These are phyloP conservation scores for Crossocerus cetratus DNA, from an alignment of 2,888 invertebrate genomes.

Conservation along the genomic window DNA sequence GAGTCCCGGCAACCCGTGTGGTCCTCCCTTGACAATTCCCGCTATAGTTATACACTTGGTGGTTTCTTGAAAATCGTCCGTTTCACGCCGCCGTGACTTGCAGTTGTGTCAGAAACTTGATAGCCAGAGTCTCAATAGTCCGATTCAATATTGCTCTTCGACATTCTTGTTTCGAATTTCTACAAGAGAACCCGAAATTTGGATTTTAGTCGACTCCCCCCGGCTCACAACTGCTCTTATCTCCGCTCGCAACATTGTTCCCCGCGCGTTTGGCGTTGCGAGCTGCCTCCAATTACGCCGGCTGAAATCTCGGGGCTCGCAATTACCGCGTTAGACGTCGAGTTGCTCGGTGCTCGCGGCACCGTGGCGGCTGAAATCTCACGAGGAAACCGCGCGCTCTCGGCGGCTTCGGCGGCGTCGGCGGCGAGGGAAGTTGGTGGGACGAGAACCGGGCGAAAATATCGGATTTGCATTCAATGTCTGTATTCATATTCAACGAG, in stretches of 20 bases:
- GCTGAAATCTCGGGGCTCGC: constrained; percentile 22
- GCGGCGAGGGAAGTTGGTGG: constrained; percentile 31
- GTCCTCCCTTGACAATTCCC: background rate
- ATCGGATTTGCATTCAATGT: constrained; percentile 59
- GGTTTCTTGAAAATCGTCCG: no score
- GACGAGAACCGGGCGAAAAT: constrained; percentile 55
- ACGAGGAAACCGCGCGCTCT: constrained; percentile 8
- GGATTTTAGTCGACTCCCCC: no score
- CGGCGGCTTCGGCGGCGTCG: background rate
- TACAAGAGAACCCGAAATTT: no score
- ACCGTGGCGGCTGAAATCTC: constrained; percentile 28
- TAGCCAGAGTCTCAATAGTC: no score
- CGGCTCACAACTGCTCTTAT: background rate
- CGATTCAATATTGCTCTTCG: no score
- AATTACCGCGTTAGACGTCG: constrained; percentile 26
- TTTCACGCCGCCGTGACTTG: no score
- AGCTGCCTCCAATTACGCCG: constrained; percentile 9
- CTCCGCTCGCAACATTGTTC: background rate
- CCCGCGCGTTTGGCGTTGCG: background rate
- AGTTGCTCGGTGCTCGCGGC: background rate
- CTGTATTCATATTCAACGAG: constrained; percentile 21
- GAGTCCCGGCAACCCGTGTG: no score
- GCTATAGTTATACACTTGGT: background rate
- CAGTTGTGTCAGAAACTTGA: no score
- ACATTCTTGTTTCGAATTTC: no score